Percentiles rank a stretch among this genome's conserved stretches.
phyloP scores from a whole-genome alignment of 2,888 invertebrate species.

The Yponomeuta cagnagella region DNA sequence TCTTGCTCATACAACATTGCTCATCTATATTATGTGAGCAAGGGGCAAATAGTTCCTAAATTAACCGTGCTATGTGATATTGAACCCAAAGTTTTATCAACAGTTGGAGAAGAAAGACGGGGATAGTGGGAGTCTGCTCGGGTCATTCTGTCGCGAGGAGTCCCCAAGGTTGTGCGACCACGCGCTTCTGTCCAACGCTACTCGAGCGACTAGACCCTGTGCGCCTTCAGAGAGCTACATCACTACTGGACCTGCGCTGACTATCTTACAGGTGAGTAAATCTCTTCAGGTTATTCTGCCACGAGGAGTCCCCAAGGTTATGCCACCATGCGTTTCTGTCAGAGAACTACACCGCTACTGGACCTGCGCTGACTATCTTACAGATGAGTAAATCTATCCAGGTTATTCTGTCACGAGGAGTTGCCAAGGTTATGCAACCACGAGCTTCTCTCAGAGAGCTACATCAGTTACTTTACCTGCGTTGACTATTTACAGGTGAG shows the following conservation, averaged over 20 bases:
- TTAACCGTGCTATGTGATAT: neutral
- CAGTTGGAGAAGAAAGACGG: conserved; percentile 57
- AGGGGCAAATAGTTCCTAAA: no score
- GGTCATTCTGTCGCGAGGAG: conserved; percentile 86
- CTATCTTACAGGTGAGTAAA: conserved; percentile 79
- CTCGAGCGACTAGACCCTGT: conserved; percentile 83
- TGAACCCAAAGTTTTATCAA: conserved; percentile 14
- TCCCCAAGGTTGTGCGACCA: conserved; percentile 85
- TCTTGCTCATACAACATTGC: no score
- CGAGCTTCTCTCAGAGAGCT: conserved; percentile 82
- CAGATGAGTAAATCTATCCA: conserved; percentile 79
- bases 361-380: conserved; percentile 83
- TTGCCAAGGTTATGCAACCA: conserved; percentile 85
- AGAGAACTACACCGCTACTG: conserved; percentile 80
- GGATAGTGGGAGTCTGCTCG: conserved; percentile 77
- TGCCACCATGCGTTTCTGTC: conserved; percentile 84
- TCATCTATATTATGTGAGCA: no score
- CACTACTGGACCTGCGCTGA: conserved; percentile 83
- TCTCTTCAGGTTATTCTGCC: conserved; percentile 84
- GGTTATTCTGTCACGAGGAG: conserved; percentile 86
- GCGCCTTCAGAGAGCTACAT: conserved; percentile 85
- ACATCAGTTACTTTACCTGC: conserved; percentile 85
- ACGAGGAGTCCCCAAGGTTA: conserved; percentile 83
- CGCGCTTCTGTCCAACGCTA: conserved; percentile 81
- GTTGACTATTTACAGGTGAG: conserved; percentile 82